A percentile compares a stretch with the other conserved stretches of the same genome.
These are phyloP conservation scores for Paradoxurus hermaphroditus DNA, from an alignment of 2,113 vertebrate genomes.

Conservation along the genomic window DNA sequence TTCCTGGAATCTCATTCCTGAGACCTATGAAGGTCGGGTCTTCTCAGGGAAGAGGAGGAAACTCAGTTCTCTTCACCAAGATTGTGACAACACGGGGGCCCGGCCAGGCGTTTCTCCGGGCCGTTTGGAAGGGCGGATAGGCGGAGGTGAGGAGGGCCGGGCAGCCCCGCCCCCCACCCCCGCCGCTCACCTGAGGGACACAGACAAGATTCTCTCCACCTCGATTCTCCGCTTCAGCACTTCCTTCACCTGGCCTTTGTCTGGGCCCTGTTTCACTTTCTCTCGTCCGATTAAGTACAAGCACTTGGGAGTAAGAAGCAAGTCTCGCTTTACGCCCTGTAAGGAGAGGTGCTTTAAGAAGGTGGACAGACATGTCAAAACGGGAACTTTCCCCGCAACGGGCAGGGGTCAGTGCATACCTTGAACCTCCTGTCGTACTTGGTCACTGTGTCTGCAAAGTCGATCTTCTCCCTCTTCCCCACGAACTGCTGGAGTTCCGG, in stretches of 20 bases:
- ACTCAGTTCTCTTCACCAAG: not conserved
- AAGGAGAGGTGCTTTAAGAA: slow-evolving; percentile 50
- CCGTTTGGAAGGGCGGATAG: fast-evolving
- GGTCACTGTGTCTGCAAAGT: slow-evolving; percentile 95
- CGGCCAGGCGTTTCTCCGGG: fast-evolving
- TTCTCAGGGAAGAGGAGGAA: not conserved
- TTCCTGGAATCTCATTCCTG: not conserved
- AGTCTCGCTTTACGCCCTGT: slow-evolving; percentile 94
- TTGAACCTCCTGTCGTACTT: slow-evolving; percentile 97
- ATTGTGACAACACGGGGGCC: not conserved
- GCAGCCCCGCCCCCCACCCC: fast-evolving
- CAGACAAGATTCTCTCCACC: slow-evolving; percentile 91
- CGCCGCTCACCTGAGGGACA: slow-evolving; percentile 92
- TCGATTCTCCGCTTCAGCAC: slow-evolving; percentile 94
- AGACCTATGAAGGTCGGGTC: not conserved
- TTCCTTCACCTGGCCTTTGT: slow-evolving; percentile 95
- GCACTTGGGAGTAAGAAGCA: slow-evolving; percentile 94
- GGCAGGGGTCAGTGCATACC: slow-evolving; percentile 76
- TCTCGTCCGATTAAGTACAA: slow-evolving; percentile 96
- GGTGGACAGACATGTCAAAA: not conserved
- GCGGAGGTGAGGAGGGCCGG: fast-evolving
- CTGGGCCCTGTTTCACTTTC: slow-evolving; percentile 95
- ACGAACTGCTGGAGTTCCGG: slow-evolving; percentile 96
- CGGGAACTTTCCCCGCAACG: not conserved
- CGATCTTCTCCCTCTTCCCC: slow-evolving; percentile 95